These are phyloP conservation scores for Geotrupes spiniger DNA, from an alignment of 2,888 invertebrate species.

Conservation along the genomic window DNA sequence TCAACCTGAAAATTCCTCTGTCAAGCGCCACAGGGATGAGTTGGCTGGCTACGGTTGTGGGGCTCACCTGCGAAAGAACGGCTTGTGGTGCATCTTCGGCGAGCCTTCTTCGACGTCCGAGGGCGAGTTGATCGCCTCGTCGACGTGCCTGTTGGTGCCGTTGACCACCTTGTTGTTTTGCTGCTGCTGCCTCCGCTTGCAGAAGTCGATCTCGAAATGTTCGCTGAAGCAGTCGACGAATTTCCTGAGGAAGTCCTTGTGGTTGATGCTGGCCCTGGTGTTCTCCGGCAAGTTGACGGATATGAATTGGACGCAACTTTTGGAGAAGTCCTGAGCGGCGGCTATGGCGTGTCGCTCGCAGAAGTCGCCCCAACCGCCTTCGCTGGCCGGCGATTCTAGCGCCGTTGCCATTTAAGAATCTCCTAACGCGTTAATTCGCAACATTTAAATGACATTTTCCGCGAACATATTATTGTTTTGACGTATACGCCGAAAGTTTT, in stretches of 20 bases:
- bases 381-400: conserved; percentile 46
- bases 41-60: background rate
- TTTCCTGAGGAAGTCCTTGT: conserved; percentile 76
- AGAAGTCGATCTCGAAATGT: conserved; percentile 80
- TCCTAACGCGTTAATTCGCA: conserved; percentile 11
- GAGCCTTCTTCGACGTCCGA: conserved; percentile 75
- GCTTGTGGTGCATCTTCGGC: conserved; percentile 77
- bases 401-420: conserved; percentile 37
- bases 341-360: conserved; percentile 84
- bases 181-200: conserved; percentile 53
- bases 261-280: conserved; percentile 64
- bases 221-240: conserved; percentile 82
- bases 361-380: conserved; percentile 76
- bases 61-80: conserved; percentile 69
- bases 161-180: conserved; percentile 49
- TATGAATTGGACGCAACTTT: conserved; percentile 77
- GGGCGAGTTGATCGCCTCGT: conserved; percentile 60
- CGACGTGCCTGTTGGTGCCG: conserved; percentile 43
- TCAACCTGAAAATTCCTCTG: conserved; percentile 53
- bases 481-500: conserved; percentile 13
- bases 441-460: conserved; percentile 8
- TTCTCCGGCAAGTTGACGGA: conserved; percentile 67
- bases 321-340: conserved; percentile 85
- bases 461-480: conserved; percentile 18
- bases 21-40: background rate